Evolutionary conservation across 2,797 vertebrate genomes (phyloP).

Genomic region (Sebastolobus alascanus): DNA sequence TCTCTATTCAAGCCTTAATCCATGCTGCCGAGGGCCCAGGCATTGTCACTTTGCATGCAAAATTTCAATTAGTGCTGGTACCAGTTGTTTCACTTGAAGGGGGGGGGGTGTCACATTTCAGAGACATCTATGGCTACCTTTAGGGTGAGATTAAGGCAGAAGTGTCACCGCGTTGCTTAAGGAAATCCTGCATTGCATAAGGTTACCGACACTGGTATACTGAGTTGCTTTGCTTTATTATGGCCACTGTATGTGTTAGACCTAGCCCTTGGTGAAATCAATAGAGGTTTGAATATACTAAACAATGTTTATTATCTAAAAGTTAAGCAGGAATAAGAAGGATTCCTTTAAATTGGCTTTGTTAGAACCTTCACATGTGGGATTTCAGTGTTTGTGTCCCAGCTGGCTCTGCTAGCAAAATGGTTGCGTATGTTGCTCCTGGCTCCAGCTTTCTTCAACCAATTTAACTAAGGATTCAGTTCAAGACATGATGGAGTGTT

Average conservation of each 20-base stretch:
- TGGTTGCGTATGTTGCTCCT: slow-evolving; percentile 46
- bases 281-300: background rate
- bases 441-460: slow-evolving; percentile 37
- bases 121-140: slow-evolving; percentile 80
- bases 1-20: slow-evolving; percentile 88
- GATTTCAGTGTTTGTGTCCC: slow-evolving; percentile 13
- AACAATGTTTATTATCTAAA: slow-evolving; percentile 6
- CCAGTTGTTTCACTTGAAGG: slow-evolving; percentile 86
- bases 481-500: slow-evolving; percentile 38
- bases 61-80: slow-evolving; percentile 91
- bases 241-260: background rate
- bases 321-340: background rate
- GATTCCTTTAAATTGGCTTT: slow-evolving; percentile 14
- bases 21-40: slow-evolving; percentile 82
- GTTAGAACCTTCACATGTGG: slow-evolving; percentile 12
- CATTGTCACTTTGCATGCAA: slow-evolving; percentile 90
- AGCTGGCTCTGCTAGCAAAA: slow-evolving; percentile 26
- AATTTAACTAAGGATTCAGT: slow-evolving; percentile 38
- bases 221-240: slow-evolving; percentile 12
- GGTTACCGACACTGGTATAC: slow-evolving; percentile 20
- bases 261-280: background rate
- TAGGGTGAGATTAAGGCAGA: slow-evolving; percentile 74
- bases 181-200: slow-evolving; percentile 41
- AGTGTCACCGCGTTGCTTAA: slow-evolving; percentile 57
- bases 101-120: slow-evolving; percentile 81